Conservation (phyloP, 2,113 vertebrate genomes). For the Eublepharis macularius region DNA sequence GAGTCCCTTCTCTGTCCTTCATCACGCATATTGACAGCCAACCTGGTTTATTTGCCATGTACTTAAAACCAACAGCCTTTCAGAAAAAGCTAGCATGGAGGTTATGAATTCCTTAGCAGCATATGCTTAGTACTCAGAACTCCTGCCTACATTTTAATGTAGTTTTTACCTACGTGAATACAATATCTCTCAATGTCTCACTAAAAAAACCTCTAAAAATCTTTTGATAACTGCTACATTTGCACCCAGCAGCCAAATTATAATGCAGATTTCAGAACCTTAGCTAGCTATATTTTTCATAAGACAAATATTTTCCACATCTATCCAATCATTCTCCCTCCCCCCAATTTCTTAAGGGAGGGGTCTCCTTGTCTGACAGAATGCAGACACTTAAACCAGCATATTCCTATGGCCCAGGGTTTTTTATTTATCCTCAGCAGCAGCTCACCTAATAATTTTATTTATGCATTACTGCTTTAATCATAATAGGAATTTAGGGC, state of each 20-base stretch:
- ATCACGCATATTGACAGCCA: not conserved
- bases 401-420: not conserved
- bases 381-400: not conserved
- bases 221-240: not conserved
- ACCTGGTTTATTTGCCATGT: not conserved
- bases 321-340: not conserved
- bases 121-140: not conserved
- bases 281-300: not conserved
- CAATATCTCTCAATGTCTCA: not conserved
- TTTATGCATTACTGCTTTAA: not conserved
- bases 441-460: not conserved
- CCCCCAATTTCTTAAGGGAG: not conserved
- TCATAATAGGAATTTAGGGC: constrained; percentile 16
- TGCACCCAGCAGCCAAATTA: not conserved
- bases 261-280: not conserved
- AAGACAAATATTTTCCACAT: not conserved
- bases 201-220: not conserved
- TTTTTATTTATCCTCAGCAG: not conserved
- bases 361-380: not conserved
- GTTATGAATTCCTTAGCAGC: not conserved
- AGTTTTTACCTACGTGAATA: not conserved
- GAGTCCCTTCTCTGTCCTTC: not conserved
- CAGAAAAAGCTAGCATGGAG: not conserved
- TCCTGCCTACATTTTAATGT: not conserved
- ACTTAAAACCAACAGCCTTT: not conserved